These are phyloP conservation scores for Apogon talboti DNA, from an alignment of 2,797 vertebrate genomes.

Conservation along the genomic window DNA sequence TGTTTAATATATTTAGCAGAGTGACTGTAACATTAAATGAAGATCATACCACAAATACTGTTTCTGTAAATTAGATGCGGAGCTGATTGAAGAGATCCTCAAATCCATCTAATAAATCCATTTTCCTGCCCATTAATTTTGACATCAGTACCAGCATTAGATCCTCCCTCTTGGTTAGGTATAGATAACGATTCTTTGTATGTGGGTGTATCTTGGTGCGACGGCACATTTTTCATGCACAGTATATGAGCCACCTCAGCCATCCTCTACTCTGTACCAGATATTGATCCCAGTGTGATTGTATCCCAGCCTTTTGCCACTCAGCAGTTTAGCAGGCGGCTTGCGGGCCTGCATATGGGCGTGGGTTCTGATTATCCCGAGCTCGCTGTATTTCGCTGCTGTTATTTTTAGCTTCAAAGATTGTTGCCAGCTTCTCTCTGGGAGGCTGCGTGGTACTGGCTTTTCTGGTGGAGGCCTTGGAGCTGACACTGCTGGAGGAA, in stretches of 20 bases:
- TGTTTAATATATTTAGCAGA: no score
- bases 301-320: slow-evolving; percentile 68
- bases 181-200: slow-evolving; percentile 26
- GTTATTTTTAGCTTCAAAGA: slow-evolving; percentile 82
- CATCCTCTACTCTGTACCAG: slow-evolving; percentile 43
- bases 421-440: slow-evolving; percentile 69
- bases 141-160: slow-evolving; percentile 25
- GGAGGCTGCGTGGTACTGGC: slow-evolving; percentile 56
- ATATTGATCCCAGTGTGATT: slow-evolving; percentile 73
- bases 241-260: slow-evolving; percentile 42
- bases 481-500: slow-evolving; percentile 56
- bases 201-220: slow-evolving; percentile 32
- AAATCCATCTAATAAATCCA: slow-evolving; percentile 30
- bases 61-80: no score
- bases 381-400: slow-evolving; percentile 67
- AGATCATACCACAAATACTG: no score
- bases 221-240: slow-evolving; percentile 43
- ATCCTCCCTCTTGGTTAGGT: slow-evolving; percentile 49
- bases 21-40: no score
- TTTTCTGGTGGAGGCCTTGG: slow-evolving; percentile 60
- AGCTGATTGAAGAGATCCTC: slow-evolving; percentile 8
- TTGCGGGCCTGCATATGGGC: slow-evolving; percentile 50
- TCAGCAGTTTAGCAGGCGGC: slow-evolving; percentile 72
- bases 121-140: slow-evolving; percentile 45
- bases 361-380: slow-evolving; percentile 75